Evolutionary conservation across 1,140 invertebrate species (phyloP).

Genomic region (Drosophila virilis): DNA sequence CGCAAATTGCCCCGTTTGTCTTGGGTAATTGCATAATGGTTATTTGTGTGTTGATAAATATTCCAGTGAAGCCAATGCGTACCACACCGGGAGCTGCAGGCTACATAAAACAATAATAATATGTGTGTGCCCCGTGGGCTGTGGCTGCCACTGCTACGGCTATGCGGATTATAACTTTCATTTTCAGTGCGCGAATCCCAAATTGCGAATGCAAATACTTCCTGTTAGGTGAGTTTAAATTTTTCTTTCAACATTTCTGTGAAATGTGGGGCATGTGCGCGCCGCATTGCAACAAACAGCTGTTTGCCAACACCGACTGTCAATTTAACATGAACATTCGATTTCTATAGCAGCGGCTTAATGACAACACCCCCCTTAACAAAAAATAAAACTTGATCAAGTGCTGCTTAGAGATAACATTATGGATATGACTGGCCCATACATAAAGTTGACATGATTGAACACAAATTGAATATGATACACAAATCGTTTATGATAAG

Average conservation of each 20-base stretch:
- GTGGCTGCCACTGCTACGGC: constrained; percentile 9
- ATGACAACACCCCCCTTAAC: neutral
- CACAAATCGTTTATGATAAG: constrained; percentile 69
- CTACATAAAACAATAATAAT: constrained; percentile 34
- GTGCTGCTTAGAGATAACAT: neutral
- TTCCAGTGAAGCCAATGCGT: constrained; percentile 28
- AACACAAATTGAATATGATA: constrained; percentile 42
- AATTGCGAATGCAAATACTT: constrained; percentile 76
- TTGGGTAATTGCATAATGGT: constrained; percentile 39
- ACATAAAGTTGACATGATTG: constrained; percentile 47
- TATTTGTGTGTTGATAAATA: constrained; percentile 38
- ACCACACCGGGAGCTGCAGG: constrained; percentile 1
- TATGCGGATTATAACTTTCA: constrained; percentile 71
- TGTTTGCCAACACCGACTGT: neutral
- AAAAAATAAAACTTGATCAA: neutral
- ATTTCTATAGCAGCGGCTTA: no score
- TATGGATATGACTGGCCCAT: constrained; percentile 7
- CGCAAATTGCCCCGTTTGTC: constrained; percentile 22
- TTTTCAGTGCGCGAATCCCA: constrained; percentile 62
- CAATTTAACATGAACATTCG: neutral
- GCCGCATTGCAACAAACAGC: neutral
- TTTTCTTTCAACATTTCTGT: constrained; percentile 30
- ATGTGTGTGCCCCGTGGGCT: constrained; percentile 10
- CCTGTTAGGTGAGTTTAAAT: constrained; percentile 69
- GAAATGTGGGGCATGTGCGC: constrained; percentile 61